A percentile compares a stretch with the other conserved stretches of the same genome.
These are phyloP conservation scores for Ceratitis capitata DNA, from an alignment of 1,140 invertebrate genomes.

Conservation along the genomic window DNA sequence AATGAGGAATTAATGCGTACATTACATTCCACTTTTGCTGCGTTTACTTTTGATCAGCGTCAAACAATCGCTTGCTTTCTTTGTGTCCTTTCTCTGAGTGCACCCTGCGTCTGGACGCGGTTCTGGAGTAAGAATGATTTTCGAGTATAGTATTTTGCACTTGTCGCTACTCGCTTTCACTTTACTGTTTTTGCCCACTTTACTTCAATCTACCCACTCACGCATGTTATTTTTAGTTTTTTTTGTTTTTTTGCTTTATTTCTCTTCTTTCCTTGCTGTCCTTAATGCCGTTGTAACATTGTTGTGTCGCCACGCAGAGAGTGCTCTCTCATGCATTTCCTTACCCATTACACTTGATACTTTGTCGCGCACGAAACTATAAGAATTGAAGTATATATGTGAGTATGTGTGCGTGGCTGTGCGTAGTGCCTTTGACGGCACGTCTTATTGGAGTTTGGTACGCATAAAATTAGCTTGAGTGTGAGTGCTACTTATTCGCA, in stretches of 20 bases:
- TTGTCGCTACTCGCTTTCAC: neutral
- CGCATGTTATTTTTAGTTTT: neutral
- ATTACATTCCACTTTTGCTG: conserved; percentile 44
- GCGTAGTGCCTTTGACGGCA: neutral
- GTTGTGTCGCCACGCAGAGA: neutral
- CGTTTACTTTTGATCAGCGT: conserved; percentile 40
- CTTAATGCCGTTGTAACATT: neutral
- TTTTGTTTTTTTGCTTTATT: neutral
- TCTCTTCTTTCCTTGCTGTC: neutral
- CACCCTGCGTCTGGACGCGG: neutral
- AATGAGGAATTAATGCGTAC: conserved; percentile 63
- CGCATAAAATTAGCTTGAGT: neutral
- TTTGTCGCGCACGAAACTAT: neutral
- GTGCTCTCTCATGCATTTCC: neutral
- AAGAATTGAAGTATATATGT: neutral
- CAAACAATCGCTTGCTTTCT: neutral
- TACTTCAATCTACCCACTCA: neutral
- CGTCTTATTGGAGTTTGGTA: neutral
- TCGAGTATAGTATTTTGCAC: neutral
- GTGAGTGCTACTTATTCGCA: neutral
- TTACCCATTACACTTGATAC: neutral
- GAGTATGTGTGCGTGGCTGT: neutral
- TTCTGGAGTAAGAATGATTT: neutral
- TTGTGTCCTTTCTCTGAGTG: neutral
- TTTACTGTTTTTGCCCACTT: neutral